These are phyloP conservation scores for Ochotona princeps DNA, from an alignment of 2,113 vertebrate species.

Conservation along the genomic window DNA sequence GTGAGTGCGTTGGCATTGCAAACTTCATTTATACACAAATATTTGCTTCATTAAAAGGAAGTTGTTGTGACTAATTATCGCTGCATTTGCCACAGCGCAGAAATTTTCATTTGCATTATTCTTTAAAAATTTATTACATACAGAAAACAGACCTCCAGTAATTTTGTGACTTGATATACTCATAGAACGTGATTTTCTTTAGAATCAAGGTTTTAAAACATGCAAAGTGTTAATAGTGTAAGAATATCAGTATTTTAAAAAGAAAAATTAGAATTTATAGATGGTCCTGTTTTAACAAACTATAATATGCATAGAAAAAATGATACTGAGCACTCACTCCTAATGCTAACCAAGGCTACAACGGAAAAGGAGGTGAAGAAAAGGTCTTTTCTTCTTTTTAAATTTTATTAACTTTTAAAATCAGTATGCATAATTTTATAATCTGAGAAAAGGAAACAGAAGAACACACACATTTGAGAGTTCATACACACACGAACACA, in stretches of 20 bases:
- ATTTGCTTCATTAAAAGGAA: constrained; percentile 15
- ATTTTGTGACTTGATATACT: background rate
- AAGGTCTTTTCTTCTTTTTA: background rate
- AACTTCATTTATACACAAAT: constrained; percentile 22
- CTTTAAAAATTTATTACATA: constrained; percentile 13
- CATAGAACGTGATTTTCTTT: background rate
- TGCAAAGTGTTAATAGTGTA: constrained; percentile 10
- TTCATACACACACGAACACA: background rate
- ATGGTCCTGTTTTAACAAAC: constrained; percentile 5
- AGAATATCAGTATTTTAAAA: constrained; percentile 32
- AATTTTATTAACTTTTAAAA: constrained; percentile 53
- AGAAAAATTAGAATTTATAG: constrained; percentile 18
- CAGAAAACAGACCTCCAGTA: background rate
- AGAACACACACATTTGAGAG: background rate
- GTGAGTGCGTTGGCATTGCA: background rate
- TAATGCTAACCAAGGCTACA: constrained; percentile 22
- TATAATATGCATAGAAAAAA: background rate
- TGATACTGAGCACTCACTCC: background rate
- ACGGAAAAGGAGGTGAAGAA: background rate
- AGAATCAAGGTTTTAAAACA: constrained; percentile 20
- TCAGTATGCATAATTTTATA: constrained; percentile 16
- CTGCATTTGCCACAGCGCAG: background rate
- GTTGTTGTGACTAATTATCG: constrained; percentile 33
- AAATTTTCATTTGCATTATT: constrained; percentile 21
- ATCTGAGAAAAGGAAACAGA: background rate